Percentiles rank a stretch among this genome's conserved stretches.
Evolutionary conservation across 2,888 invertebrate genomes (phyloP).

Genomic region (Agrypnus murinus): DNA sequence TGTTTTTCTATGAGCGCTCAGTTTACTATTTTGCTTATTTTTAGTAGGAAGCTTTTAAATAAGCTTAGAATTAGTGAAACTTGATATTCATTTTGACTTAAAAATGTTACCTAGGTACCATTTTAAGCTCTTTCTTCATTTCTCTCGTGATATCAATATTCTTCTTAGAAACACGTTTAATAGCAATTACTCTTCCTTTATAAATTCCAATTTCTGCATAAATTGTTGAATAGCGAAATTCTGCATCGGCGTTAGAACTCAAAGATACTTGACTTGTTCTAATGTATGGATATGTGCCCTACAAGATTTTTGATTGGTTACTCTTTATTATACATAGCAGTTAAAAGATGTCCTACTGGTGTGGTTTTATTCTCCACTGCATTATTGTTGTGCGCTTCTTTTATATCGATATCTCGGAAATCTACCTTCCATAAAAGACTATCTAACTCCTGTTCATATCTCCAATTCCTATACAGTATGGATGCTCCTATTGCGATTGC

Average conservation of each 20-base stretch:
- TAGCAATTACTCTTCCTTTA: conserved; percentile 89
- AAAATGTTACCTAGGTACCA: conserved; percentile 72
- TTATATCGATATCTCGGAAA: conserved; percentile 89
- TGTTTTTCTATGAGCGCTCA: not conserved
- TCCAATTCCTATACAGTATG: conserved; percentile 91
- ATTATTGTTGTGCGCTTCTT: conserved; percentile 74
- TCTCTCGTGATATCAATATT: conserved; percentile 91
- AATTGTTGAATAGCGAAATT: conserved; percentile 91
- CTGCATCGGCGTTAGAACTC: conserved; percentile 93
- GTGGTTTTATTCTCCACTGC: conserved; percentile 67
- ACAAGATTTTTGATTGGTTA: conserved; percentile 4
- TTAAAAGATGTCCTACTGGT: conserved; percentile 67
- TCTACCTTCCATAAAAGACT: conserved; percentile 96
- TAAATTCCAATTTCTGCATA: conserved; percentile 94
- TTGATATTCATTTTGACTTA: not conserved
- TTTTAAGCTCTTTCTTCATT: conserved; percentile 94
- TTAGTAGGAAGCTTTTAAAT: too few species aligned
- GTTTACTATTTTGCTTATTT: too few species aligned
- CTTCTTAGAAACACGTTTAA: conserved; percentile 89
- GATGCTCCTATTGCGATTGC: conserved; percentile 83
- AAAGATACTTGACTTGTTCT: conserved; percentile 92
- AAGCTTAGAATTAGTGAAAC: too few species aligned
- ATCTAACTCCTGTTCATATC: conserved; percentile 94
- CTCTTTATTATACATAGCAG: too few species aligned
- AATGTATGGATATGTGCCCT: conserved; percentile 78